Percentiles rank a stretch among this genome's conserved stretches.
Conservation (phyloP, 2,888 invertebrate genomes). For the Oscheius sp. region DNA sequence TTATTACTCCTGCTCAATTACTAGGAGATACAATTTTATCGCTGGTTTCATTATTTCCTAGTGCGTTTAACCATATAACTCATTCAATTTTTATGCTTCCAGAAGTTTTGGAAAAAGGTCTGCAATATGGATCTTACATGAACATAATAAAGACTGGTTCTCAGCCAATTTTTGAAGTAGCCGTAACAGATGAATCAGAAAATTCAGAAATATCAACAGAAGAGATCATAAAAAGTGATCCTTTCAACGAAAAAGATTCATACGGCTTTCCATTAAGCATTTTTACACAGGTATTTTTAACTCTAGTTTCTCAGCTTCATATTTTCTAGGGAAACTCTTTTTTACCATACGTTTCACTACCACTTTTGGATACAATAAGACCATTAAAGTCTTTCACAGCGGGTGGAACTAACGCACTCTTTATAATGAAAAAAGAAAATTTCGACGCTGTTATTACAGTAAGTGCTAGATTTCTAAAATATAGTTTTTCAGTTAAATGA, state of each 20-base stretch:
- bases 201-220: neutral
- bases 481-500: constrained; percentile 66
- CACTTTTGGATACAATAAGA: constrained; percentile 88
- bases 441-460: constrained; percentile 91
- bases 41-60: constrained; percentile 87
- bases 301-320: constrained; percentile 11
- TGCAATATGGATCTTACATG: constrained; percentile 41
- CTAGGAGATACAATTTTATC: constrained; percentile 87
- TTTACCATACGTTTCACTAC: constrained; percentile 91
- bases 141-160: neutral
- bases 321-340: constrained; percentile 82
- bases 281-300: constrained; percentile 79
- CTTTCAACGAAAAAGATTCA: constrained; percentile 73
- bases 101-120: constrained; percentile 66
- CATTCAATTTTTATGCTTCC: constrained; percentile 10
- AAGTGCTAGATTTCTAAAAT: constrained; percentile 42
- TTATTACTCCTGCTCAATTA: constrained; percentile 88
- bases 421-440: constrained; percentile 90
- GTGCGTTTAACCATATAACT: constrained; percentile 62
- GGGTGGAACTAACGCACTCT: constrained; percentile 97
- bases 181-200: constrained; percentile 2
- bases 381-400: constrained; percentile 73
- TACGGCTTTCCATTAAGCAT: constrained; percentile 88
- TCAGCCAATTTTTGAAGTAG: constrained; percentile 9
- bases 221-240: constrained; percentile 13